phyloP scores from a whole-genome alignment of 2,797 vertebrate species.

The Menidia menidia region DNA sequence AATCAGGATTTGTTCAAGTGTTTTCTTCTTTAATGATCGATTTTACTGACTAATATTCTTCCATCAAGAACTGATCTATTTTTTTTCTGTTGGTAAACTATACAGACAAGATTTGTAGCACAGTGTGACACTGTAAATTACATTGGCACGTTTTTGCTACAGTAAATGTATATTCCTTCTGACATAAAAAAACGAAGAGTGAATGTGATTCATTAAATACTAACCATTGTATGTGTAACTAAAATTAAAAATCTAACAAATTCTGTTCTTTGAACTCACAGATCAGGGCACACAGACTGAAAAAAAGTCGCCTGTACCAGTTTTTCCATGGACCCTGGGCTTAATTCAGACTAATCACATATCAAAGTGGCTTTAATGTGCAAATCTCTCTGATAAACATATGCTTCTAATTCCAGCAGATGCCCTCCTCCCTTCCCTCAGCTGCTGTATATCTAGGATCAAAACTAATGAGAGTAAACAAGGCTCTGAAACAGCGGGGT shows the following conservation, averaged over 20 bases:
- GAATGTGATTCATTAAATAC: not conserved
- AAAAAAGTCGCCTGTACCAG: slow-evolving; percentile 25
- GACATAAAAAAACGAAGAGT: too few relatives aligned
- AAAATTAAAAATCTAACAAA: too few relatives aligned
- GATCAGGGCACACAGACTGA: slow-evolving; percentile 1
- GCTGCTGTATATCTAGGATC: slow-evolving; percentile 38
- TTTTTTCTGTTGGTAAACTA: too few relatives aligned
- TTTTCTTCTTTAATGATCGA: not conserved
- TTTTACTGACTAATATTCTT: not conserved
- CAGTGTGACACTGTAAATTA: too few relatives aligned
- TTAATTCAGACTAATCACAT: slow-evolving; percentile 72
- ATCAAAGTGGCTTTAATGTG: slow-evolving; percentile 74
- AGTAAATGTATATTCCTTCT: not conserved
- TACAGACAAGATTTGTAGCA: too few relatives aligned
- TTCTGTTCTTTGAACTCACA: not conserved
- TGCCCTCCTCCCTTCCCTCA: slow-evolving; percentile 10
- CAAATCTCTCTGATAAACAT: slow-evolving; percentile 78
- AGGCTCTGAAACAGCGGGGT: slow-evolving; percentile 22
- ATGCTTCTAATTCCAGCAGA: slow-evolving; percentile 77
- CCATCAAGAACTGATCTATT: not conserved
- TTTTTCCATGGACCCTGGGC: slow-evolving; percentile 15
- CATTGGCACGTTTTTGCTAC: not conserved
- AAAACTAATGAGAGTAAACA: slow-evolving; percentile 70
- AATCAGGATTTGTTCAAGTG: not conserved
- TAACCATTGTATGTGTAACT: too few relatives aligned